A percentile compares a stretch with the other conserved stretches of the same genome.
These are phyloP conservation scores for Germaria angustata DNA, from an alignment of 2,888 invertebrate species.

Conservation along the genomic window DNA sequence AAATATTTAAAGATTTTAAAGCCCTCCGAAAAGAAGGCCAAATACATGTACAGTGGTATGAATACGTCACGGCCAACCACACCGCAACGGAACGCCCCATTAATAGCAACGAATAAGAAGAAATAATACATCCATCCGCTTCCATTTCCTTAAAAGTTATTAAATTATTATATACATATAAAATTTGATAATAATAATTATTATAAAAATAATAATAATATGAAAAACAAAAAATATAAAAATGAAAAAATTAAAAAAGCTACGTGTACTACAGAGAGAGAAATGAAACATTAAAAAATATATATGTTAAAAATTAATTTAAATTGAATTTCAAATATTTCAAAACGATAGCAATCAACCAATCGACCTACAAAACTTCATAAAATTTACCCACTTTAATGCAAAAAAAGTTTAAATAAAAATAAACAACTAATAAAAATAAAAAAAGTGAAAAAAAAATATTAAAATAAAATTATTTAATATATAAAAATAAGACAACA, in stretches of 20 bases:
- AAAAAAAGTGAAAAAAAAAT: constrained; percentile 20
- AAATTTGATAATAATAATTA: constrained; percentile 69
- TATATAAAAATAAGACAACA: background rate
- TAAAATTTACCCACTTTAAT: constrained; percentile 48
- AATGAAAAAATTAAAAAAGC: constrained; percentile 51
- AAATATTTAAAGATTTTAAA: constrained; percentile 90
- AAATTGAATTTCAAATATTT: constrained; percentile 31
- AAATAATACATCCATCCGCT: constrained; percentile 80
- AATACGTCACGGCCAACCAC: constrained; percentile 92
- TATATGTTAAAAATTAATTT: constrained; percentile 22
- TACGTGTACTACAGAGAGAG: constrained; percentile 60
- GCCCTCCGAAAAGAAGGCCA: constrained; percentile 99
- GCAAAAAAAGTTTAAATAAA: background rate
- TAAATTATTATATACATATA: constrained; percentile 72
- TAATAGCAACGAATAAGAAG: constrained; percentile 79
- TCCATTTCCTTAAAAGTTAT: constrained; percentile 79
- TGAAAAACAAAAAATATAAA: constrained; percentile 64
- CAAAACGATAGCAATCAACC: constrained; percentile 35
- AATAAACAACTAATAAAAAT: background rate
- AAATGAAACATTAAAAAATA: constrained; percentile 25
- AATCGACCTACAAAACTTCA: constrained; percentile 1
- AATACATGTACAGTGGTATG: constrained; percentile 96
- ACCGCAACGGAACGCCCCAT: constrained; percentile 88
- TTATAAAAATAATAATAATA: constrained; percentile 63
- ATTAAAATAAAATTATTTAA: constrained; percentile 24